These are phyloP conservation scores for Mus spicilegus DNA, from an alignment of 2,113 vertebrate genomes.

Conservation along the genomic window DNA sequence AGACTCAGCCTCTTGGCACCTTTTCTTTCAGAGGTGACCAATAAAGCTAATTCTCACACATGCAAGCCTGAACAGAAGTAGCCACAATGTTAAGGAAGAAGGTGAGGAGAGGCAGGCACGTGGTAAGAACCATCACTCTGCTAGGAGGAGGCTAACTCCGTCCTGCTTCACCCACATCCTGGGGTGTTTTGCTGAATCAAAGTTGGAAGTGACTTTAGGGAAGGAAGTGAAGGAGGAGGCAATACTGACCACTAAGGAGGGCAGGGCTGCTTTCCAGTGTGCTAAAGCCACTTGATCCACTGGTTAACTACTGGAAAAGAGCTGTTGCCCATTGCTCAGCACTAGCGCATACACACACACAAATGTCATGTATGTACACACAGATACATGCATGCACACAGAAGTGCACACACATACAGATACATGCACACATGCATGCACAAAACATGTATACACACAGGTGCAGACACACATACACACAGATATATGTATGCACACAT, in stretches of 20 bases:
- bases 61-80: not conserved
- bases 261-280: not conserved
- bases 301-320: not conserved
- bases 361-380: not conserved
- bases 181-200: constrained; percentile 5
- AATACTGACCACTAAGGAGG: constrained; percentile 10
- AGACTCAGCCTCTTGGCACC: not conserved
- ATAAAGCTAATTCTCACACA: not conserved
- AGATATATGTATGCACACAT: not conserved
- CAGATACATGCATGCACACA: too few species aligned
- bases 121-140: not conserved
- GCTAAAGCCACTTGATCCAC: not conserved
- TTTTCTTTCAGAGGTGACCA: constrained; percentile 18
- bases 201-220: constrained; percentile 38
- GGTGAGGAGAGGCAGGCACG: not conserved
- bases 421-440: not conserved
- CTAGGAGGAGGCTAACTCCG: not conserved
- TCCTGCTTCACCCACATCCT: not conserved
- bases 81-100: not conserved
- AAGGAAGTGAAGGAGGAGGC: not conserved
- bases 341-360: not conserved
- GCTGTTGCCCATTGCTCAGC: not conserved
- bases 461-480: not conserved
- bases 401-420: too few species aligned
- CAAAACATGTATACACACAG: too few species aligned